These are phyloP conservation scores for Melieria crassipennis DNA, from an alignment of 2,888 invertebrate genomes.

Conservation along the genomic window DNA sequence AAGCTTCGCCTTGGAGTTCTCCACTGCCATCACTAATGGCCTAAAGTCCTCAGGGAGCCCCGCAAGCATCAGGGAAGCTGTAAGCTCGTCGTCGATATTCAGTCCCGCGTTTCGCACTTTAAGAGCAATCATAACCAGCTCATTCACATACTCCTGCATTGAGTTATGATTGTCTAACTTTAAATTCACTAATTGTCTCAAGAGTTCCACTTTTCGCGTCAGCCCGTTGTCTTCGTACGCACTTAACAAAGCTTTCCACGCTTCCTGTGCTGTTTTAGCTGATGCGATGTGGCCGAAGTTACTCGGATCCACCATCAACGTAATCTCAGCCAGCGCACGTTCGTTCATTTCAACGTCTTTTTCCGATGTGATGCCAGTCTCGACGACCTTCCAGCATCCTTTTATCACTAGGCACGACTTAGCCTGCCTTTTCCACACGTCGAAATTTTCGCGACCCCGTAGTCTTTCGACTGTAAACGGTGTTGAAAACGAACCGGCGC, in stretches of 20 bases:
- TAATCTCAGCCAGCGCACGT: constrained; percentile 43
- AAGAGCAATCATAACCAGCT: constrained; percentile 39
- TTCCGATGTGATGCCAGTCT: constrained; percentile 32
- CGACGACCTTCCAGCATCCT: constrained; percentile 37
- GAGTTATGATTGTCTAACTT: constrained; percentile 37
- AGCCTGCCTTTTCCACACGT: constrained; percentile 52
- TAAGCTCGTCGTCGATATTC: constrained; percentile 37
- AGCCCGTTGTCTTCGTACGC: constrained; percentile 30
- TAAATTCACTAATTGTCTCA: constrained; percentile 33
- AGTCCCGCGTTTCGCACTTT: constrained; percentile 36
- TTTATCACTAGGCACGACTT: constrained; percentile 41
- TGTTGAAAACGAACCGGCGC: too few relatives aligned
- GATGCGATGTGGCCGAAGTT: constrained; percentile 43
- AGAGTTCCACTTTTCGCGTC: constrained; percentile 26
- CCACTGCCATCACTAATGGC: constrained; percentile 35
- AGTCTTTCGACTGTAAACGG: constrained; percentile 31
- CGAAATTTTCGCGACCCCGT: constrained; percentile 41
- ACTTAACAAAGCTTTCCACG: constrained; percentile 40
- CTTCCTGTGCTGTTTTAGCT: constrained; percentile 40
- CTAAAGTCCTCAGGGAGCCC: constrained; percentile 36
- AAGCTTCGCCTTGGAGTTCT: constrained; percentile 35
- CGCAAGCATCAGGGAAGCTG: constrained; percentile 36
- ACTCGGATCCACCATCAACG: constrained; percentile 42
- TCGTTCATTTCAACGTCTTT: constrained; percentile 34
- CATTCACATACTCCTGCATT: constrained; percentile 41